Percentiles rank a stretch among this genome's conserved stretches.
Conservation (phyloP, 2,797 vertebrate genomes). For the Sardinella longiceps region DNA sequence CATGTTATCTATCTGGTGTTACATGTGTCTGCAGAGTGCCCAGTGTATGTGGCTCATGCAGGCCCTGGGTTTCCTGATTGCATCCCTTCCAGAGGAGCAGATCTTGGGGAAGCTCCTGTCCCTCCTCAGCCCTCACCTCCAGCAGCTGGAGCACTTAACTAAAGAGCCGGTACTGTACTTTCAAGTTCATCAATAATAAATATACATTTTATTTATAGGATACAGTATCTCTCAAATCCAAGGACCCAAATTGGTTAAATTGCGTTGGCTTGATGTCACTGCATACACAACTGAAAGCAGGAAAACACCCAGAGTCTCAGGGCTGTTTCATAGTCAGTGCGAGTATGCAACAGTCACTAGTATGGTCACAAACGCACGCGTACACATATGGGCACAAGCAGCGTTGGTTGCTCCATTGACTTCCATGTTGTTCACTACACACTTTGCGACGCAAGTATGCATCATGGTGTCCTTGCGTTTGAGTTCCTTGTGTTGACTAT, state of each 20-base stretch:
- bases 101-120: conserved; percentile 89
- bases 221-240: too few relatives aligned
- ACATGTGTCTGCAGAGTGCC: conserved; percentile 88
- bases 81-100: conserved; percentile 88
- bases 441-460: too few relatives aligned
- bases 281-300: neutral
- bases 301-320: neutral
- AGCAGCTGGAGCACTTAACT: conserved; percentile 89
- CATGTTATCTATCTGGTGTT: conserved; percentile 27
- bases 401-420: too few relatives aligned
- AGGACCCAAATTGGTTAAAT: neutral
- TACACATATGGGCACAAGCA: too few relatives aligned
- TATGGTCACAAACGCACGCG: neutral
- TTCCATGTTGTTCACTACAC: too few relatives aligned
- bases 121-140: conserved; percentile 91
- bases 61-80: conserved; percentile 95
- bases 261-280: too few relatives aligned
- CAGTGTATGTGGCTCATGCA: conserved; percentile 99
- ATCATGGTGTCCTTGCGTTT: too few relatives aligned
- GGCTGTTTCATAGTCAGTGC: too few relatives aligned
- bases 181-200: neutral
- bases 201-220: too few relatives aligned
- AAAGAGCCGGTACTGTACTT: conserved; percentile 84
- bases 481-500: too few relatives aligned
- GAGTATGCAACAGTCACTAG: too few relatives aligned